Base-by-base conservation (phyloP, 2,888 invertebrate genomes). In the Eurois occulta region DNA sequence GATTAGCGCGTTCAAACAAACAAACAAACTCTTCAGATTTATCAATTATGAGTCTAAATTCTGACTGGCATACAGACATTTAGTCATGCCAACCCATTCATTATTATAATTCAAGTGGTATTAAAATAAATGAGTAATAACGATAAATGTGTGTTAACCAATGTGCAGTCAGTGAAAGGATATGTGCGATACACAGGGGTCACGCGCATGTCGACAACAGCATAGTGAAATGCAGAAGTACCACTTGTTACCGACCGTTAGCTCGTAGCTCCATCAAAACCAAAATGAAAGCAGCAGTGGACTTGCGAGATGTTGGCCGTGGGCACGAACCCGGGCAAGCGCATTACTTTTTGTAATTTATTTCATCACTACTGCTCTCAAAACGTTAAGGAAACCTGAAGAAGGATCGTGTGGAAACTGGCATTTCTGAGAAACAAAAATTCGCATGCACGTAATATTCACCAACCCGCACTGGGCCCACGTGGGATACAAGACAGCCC, bases 91-190 rank as follows among this genome's bases (percentile, higher is more conserved):
- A 16, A 77, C 21, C 55, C 67, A 68, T 64, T 70, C 43, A 72
- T 85, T 70, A 58, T 55, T 38, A 72, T 67, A 72, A 58, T 52
- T 48, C 28, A 13, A 72, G 68, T 74, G 62, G 68, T 68, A 80
- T 72, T 73, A 80, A 80, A 77, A 46, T 60, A 55, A 72, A 73
- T 66, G 43, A 65, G 66, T 62, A 72, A 73, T 74, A 66, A 86
- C 38, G 21, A 74, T 74, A 64, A 64, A 77, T 70, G 72, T 75
- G 67, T 68, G 67, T 67, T 78, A 58, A 76, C 66, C 65, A 71
- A 79, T 70, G 75, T 73, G 78, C 74, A 75, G 77, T 58, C 73
- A 78, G 87, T 86, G 86, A 87, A 88, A 86, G 88, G 82, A 84
- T 80, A 85, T 81, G 77, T 77, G 72, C 72, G 21, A 60, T 72